A percentile compares a stretch with the other conserved stretches of the same genome.
phyloP scores from a whole-genome alignment of 2,888 invertebrate species.

The Euplagia quadripunctaria region DNA sequence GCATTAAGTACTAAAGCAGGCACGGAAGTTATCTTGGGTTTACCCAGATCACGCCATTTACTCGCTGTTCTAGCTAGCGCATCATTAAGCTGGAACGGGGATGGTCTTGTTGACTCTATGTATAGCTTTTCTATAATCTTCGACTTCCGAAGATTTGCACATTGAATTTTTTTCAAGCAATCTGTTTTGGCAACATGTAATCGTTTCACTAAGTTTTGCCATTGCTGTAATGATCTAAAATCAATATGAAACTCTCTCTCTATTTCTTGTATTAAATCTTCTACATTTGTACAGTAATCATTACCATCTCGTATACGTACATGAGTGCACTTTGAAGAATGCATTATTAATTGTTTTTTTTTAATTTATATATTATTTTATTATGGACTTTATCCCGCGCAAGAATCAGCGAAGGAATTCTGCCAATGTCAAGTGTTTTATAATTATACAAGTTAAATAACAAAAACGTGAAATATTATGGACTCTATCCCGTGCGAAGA shows the following conservation, averaged over 20 bases:
- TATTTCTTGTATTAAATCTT: slow-evolving; percentile 64
- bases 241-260: slow-evolving; percentile 69
- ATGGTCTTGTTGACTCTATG: slow-evolving; percentile 61
- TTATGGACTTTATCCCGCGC: too few species aligned
- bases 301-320: slow-evolving; percentile 66
- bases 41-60: slow-evolving; percentile 61
- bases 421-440: too few species aligned
- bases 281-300: slow-evolving; percentile 60
- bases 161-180: slow-evolving; percentile 64
- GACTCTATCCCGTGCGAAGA: too few species aligned
- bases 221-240: slow-evolving; percentile 68
- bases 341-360: slow-evolving; percentile 25
- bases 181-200: slow-evolving; percentile 62
- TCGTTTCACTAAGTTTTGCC: slow-evolving; percentile 68
- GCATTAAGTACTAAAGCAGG: not conserved
- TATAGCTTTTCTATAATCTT: slow-evolving; percentile 72
- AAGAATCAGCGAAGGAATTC: too few species aligned
- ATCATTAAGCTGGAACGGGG: slow-evolving; percentile 73
- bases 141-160: slow-evolving; percentile 63
- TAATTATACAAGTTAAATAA: too few species aligned
- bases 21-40: not conserved
- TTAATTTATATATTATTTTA: not conserved
- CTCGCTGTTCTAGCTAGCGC: slow-evolving; percentile 67
- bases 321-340: slow-evolving; percentile 59
- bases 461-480: too few species aligned